Base-by-base conservation (phyloP, 1,140 invertebrate genomes). In the Diabrotica undecimpunctata region DNA sequence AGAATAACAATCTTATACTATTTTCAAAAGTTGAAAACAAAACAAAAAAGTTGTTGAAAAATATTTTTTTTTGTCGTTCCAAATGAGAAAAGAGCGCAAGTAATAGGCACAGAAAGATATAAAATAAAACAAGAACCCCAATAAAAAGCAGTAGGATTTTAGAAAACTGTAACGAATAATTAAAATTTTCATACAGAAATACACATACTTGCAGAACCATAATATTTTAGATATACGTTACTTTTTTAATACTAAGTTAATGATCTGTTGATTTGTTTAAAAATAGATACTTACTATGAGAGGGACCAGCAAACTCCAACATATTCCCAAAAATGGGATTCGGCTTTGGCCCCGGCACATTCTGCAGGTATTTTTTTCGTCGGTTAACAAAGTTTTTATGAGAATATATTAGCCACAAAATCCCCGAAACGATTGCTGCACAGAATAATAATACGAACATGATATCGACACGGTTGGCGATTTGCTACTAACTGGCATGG, bases 281-380 rank as follows among this genome's bases (percentile, higher is more conserved):
- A 25, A 25, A 51, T 11, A 51, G 5, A 51, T 2, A 51, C 59
- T 61, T 5, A 61, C 59, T 13, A 10, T 61, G 8, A 7, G 6
- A 41, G 14, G 59, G 38, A 9, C 39, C 14, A 0, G 25, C 10
- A 11, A 61, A 46, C 10, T 61, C 59, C 7, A 61, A 41, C 38
- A 61, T 10, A 52, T 61, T 61, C 5, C 59, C 59, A 8, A 61
- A 51, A 37, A 50, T 25, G 7, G 25, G 12, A n/a, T 61, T 61
- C 7, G 59, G 59, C 39, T 61, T 46, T 7, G 39, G 39, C 7
- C 46, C 39, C 6, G 59, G 46, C 11, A 61, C 46, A 25, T 61
- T 51, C 46, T 50, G 46, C 59, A 61, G 7, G 11, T 52, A 61
- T 13, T 61, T 61, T 5, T 35, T n/a, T 25, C 25, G 25, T 25